Evolutionary conservation across 64 coral and sea anemone genomes (phyloP), one percentile per base, ranked within the genome.

Genomic region (Montipora sp.): DNA sequence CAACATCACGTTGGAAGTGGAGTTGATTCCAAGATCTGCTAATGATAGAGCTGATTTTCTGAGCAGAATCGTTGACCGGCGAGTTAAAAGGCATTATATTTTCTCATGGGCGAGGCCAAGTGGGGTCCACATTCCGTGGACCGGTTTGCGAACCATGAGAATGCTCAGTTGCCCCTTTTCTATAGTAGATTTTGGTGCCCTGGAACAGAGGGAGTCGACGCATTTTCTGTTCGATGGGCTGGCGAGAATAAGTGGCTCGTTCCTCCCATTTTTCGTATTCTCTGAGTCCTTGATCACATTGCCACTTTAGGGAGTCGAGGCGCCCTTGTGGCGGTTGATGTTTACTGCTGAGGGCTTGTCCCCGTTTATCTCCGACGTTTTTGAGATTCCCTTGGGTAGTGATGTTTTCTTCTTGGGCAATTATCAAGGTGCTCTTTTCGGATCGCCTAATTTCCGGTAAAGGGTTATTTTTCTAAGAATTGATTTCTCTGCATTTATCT

Each of bases 341-440:
- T 77, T 55, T 90, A 80, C 76, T 27, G 27, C 27, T 5, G 75
- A 77, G 75, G 75, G 75, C 48, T 77, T 77, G 75, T 77, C 75
- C 15, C 9, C 74, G 36, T 16, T 47, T 15, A 47, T 48, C 44
- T 69, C 11, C n/a, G 66, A 27, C 27, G 27, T 27, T 27, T 27
- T 27, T 27, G 27, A 27, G 27, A 27, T 27, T 27, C 27, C 27
- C 27, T 18, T 19, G 66, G 66, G 66, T n/a, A 77, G 0, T 77
- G 46, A 77, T 14, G 75, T 48, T 47, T 77, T 77, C 12, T 14
- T 69, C 5, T 12, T 15, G 66, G 66, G 66, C 0, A 12, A 69
- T 5, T 69, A 69, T 5, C 15, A 59, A 69, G 66, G n/a, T 69
- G 66, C 66, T 19, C 66, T 69, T 18, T 49, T 77, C 27, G 27